Conservation (phyloP, 2,113 vertebrate species). For the Progne subis region DNA sequence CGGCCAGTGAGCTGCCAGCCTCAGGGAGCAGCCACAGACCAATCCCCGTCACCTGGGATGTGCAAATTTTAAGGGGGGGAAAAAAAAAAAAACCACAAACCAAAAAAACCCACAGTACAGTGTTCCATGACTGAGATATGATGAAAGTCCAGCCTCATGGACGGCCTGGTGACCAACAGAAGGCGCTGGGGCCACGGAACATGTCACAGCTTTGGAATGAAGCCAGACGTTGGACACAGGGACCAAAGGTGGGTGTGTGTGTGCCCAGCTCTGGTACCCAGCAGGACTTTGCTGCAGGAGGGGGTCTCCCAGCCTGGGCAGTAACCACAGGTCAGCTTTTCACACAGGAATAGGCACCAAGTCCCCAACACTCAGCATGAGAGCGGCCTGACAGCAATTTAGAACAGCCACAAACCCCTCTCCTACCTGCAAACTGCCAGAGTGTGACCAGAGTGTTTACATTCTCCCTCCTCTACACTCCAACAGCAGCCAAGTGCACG, state of each 20-base stretch:
- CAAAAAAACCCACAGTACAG: neutral
- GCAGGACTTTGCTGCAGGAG: neutral
- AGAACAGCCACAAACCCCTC: neutral
- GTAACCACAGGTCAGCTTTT: neutral
- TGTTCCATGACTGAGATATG: neutral
- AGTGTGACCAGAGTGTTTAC: neutral
- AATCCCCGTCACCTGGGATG: neutral
- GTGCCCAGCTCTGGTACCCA: neutral
- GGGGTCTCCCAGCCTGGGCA: neutral
- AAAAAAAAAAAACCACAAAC: neutral
- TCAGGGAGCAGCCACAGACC: neutral
- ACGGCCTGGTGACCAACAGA: neutral
- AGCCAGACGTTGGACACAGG: neutral
- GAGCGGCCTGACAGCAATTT: neutral
- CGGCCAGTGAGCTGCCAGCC: neutral
- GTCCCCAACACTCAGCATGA: neutral
- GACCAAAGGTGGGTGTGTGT: neutral
- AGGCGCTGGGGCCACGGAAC: neutral
- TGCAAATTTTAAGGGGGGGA: slow-evolving; percentile 7
- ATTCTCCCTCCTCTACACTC: neutral
- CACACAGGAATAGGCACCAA: neutral
- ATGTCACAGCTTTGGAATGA: slow-evolving; percentile 31
- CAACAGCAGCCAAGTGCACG: slow-evolving; percentile 11
- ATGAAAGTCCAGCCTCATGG: neutral
- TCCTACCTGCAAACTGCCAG: neutral